Evolutionary conservation across 2,888 invertebrate genomes (phyloP).

Genomic region (Tachystola acroxantha): DNA sequence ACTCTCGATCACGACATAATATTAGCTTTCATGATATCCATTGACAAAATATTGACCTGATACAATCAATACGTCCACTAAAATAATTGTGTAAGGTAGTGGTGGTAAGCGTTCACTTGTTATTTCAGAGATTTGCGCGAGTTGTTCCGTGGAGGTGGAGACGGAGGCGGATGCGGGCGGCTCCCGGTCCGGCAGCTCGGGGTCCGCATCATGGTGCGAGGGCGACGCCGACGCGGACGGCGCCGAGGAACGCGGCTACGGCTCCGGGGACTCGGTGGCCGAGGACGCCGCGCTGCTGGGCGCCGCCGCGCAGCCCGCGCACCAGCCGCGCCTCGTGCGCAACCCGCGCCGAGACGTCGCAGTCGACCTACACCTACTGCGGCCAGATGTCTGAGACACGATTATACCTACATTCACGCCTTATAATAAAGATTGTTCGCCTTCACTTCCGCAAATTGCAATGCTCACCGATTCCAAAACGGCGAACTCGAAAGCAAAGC

Average conservation of each 20-base stretch:
- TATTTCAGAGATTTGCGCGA: slow-evolving; percentile 67
- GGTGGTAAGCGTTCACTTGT: no score
- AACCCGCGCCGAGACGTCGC: slow-evolving; percentile 62
- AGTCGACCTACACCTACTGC: slow-evolving; percentile 66
- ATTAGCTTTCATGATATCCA: no score
- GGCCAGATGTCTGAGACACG: slow-evolving; percentile 57
- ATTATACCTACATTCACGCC: background rate
- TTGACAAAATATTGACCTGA: no score
- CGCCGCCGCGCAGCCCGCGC: slow-evolving; percentile 29
- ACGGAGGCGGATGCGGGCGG: slow-evolving; percentile 61
- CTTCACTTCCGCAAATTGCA: background rate
- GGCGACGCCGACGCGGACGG: slow-evolving; percentile 59
- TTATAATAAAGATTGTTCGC: background rate
- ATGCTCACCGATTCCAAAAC: background rate
- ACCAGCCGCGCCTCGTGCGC: slow-evolving; percentile 44
- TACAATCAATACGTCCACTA: no score
- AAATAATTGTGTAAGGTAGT: no score
- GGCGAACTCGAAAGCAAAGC: background rate
- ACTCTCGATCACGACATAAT: no score
- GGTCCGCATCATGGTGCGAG: slow-evolving; percentile 75
- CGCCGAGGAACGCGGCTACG: slow-evolving; percentile 71
- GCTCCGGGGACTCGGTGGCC: slow-evolving; percentile 72
- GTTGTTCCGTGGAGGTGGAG: slow-evolving; percentile 68
- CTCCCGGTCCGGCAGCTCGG: slow-evolving; percentile 61
- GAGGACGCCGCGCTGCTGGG: slow-evolving; percentile 68